A percentile compares a stretch with the other conserved stretches of the same genome.
Evolutionary conservation across 1,140 invertebrate genomes (phyloP).

Genomic region (Vanessa tameamea): DNA sequence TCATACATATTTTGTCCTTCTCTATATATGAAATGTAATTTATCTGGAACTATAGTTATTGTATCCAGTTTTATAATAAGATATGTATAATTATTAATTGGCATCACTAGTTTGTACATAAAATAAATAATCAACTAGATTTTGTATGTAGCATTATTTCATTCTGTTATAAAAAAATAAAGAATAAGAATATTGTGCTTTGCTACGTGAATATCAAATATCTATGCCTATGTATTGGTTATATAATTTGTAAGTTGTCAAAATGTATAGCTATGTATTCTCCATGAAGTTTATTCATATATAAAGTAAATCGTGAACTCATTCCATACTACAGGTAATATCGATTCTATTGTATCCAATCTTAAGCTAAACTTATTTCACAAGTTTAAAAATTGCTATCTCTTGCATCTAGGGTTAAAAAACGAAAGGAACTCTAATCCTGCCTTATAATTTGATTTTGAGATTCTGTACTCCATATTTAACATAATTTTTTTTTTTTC

Average conservation of each 20-base stretch:
- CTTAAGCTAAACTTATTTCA: too few relatives aligned
- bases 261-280: too few relatives aligned
- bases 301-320: background rate
- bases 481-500: background rate
- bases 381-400: too few relatives aligned
- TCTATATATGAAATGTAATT: background rate
- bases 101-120: conserved; percentile 12
- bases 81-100: background rate
- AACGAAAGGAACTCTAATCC: too few relatives aligned
- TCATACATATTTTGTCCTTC: conserved; percentile 2
- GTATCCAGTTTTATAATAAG: conserved; percentile 2
- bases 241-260: background rate
- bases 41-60: background rate
- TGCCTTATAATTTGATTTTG: background rate
- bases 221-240: background rate
- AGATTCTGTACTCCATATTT: background rate
- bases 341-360: too few relatives aligned
- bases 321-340: background rate
- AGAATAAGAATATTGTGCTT: background rate
- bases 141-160: conserved; percentile 5
- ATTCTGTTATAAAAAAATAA: background rate
- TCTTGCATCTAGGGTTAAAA: too few relatives aligned
- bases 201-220: background rate
- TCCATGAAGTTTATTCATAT: too few relatives aligned
- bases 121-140: conserved; percentile 6